A percentile compares a stretch with the other conserved stretches of the same genome.
phyloP scores from a whole-genome alignment of 2,113 vertebrate genomes.

The Myotis davidii region DNA sequence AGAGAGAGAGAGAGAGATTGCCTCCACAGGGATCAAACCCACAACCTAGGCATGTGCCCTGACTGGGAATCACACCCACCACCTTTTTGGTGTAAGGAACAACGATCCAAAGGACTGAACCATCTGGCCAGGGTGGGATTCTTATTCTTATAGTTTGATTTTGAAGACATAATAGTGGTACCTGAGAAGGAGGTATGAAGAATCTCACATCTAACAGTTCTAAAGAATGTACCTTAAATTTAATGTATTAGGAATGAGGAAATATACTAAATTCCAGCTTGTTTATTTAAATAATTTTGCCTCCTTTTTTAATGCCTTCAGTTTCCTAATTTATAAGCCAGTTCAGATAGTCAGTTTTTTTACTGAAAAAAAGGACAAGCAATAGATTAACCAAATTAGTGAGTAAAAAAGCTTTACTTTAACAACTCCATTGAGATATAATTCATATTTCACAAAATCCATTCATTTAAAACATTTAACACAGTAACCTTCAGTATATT shows the following conservation, averaged over 20 bases:
- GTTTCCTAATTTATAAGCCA: not conserved
- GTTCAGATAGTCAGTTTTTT: not conserved
- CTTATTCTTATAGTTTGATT: constrained; percentile 50
- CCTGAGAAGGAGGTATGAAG: not conserved
- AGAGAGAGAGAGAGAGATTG: no score
- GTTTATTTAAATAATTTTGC: not conserved
- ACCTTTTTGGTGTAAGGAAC: not conserved
- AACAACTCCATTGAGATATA: not conserved
- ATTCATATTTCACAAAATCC: not conserved
- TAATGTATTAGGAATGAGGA: not conserved
- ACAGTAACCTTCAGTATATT: not conserved
- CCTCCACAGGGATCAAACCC: not conserved
- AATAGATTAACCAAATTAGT: not conserved
- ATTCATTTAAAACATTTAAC: not conserved
- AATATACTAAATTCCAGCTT: not conserved
- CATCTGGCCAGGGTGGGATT: not conserved
- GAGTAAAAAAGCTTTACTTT: not conserved
- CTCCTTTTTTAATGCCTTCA: not conserved
- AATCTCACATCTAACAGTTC: not conserved
- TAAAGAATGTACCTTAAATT: not conserved
- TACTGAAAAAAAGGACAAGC: not conserved
- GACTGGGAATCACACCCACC: not conserved
- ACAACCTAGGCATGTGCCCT: not conserved
- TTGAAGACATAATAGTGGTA: not conserved
- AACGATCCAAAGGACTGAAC: not conserved